Percentiles rank a stretch among this genome's conserved stretches.
Conservation (phyloP, 2,888 invertebrate species). For the Atrina japonica region DNA sequence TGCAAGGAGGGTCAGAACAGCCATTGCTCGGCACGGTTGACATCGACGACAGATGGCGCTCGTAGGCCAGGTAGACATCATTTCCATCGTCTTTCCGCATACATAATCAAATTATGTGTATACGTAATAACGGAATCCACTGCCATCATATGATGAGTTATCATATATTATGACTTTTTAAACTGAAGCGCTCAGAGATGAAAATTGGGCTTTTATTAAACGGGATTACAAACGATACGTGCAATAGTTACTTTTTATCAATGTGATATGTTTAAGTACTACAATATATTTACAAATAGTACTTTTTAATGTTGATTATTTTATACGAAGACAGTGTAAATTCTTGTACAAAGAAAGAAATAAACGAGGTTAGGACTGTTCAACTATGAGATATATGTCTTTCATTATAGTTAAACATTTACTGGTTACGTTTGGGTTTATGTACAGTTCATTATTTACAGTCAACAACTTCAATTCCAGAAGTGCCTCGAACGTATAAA, state of each 20-base stretch:
- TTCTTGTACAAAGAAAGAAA: slow-evolving; percentile 14
- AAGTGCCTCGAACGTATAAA: background rate
- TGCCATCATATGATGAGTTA: no score
- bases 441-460: background rate
- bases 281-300: slow-evolving; percentile 18
- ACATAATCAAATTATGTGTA: slow-evolving; percentile 15
- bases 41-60: slow-evolving; percentile 26
- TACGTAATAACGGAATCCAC: background rate
- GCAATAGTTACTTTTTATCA: slow-evolving; percentile 34
- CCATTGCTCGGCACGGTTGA: slow-evolving; percentile 46
- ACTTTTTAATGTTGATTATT: slow-evolving; percentile 33
- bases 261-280: slow-evolving; percentile 34
- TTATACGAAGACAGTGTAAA: slow-evolving; percentile 14
- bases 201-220: slow-evolving; percentile 16
- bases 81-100: background rate
- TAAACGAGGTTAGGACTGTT: no score
- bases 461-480: background rate
- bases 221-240: slow-evolving; percentile 24
- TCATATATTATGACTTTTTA: no score
- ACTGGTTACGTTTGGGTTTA: background rate
- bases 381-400: background rate
- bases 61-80: slow-evolving; percentile 10
- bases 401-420: slow-evolving; percentile 2
- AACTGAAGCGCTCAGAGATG: background rate
- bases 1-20: slow-evolving; percentile 15